Conservation (phyloP, 2,113 vertebrate species). For the Eleginops maclovinus region DNA sequence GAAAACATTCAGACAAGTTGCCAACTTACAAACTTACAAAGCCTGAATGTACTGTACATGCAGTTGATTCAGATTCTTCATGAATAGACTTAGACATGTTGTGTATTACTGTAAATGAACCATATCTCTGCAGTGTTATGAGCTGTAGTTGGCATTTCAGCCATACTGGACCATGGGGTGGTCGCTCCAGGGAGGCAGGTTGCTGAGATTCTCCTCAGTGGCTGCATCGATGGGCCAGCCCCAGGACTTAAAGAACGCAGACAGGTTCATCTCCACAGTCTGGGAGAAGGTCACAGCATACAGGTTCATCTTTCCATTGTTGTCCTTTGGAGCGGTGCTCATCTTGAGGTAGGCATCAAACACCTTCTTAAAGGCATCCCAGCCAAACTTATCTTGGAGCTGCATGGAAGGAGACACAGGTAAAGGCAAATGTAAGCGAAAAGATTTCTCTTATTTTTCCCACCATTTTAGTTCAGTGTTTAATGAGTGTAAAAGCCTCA, state of each 20-base stretch:
- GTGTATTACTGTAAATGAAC: neutral
- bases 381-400: conserved; percentile 87
- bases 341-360: conserved; percentile 84
- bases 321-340: conserved; percentile 67
- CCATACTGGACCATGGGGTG: conserved; percentile 78
- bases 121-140: neutral
- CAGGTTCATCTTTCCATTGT: conserved; percentile 85
- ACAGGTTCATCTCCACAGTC: conserved; percentile 81
- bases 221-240: conserved; percentile 83
- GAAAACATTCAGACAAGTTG: neutral
- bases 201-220: conserved; percentile 74
- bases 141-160: conserved; percentile 37
- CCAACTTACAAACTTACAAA: no score
- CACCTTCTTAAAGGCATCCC: conserved; percentile 84
- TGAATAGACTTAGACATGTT: neutral
- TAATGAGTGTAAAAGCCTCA: no score
- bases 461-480: neutral
- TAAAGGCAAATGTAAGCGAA: no score
- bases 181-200: conserved; percentile 82
- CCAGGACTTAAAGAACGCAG: conserved; percentile 86
- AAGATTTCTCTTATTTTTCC: no score
- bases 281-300: conserved; percentile 84
- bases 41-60: no score
- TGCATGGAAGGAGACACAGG: conserved; percentile 46
- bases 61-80: neutral